Evolutionary conservation across 2,888 invertebrate species (phyloP), one percentile per base, ranked within the genome.

Genomic region (Eremobia ochroleuca): DNA sequence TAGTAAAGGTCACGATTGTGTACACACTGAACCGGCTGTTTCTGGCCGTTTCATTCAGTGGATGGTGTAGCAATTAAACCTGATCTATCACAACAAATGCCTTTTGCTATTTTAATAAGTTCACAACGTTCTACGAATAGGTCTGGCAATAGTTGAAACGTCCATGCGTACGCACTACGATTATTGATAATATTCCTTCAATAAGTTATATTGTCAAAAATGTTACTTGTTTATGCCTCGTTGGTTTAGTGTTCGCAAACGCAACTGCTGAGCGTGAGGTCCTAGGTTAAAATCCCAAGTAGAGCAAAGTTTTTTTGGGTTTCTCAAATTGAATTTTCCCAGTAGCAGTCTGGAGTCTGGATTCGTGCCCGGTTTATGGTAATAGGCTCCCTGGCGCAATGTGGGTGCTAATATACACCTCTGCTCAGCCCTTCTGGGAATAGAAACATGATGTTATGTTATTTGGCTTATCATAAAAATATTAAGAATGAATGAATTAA

Each of bases 1-100:
- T 59, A 18, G 69, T 46, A 75, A 76, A 85, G 82, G 82, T 85
- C 82, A 46, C 8, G 82, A 65, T 31, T 72, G 83, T 79, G 83
- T 58, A 68, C 77, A 62, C 28, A 31, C 31, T 31, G 43, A 31
- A 40, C 66, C 66, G 46, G 66, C 52, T 11, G 65, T 40, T 52
- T 62, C 37, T 37, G n/a, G 15, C n/a, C 61, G 25, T 73, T 80
- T 68, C 83, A 66, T 83, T 81, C 68, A 70, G 55, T 43, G 25
- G 52, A 46, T 15, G 21, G 37, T 82, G 76, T 69, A 49, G 72
- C 40, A 82, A 82, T 62, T 71, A 68, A 68, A 72, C 76, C 43
- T 62, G 70, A 55, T 55, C 52, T 81, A 75, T 75, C 70, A 52
- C 69, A 77, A 72, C 43, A 52, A 59, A 37, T 69, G 52, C 31